Percentiles rank a stretch among this genome's conserved stretches.
These are phyloP conservation scores for Crocuta crocuta DNA, from an alignment of 2,113 vertebrate species.

Conservation along the genomic window DNA sequence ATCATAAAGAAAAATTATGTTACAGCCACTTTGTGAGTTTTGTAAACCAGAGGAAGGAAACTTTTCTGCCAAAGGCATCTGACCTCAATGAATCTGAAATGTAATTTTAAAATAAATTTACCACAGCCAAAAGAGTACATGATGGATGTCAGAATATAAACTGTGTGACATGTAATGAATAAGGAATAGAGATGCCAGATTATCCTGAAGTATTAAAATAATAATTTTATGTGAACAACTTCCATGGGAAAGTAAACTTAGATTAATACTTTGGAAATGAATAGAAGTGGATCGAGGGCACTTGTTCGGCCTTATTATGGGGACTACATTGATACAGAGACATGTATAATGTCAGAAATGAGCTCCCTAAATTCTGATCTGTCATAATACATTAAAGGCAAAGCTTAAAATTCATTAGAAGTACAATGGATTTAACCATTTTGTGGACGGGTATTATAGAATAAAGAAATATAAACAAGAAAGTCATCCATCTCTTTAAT, in stretches of 20 bases:
- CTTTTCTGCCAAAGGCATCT: not conserved
- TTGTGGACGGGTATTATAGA: not conserved
- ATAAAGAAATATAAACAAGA: not conserved
- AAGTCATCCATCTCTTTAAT: not conserved
- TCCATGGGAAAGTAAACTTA: not conserved
- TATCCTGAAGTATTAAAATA: constrained; percentile 42
- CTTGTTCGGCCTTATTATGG: not conserved
- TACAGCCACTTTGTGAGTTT: not conserved
- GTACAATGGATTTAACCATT: not conserved
- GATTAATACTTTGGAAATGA: not conserved
- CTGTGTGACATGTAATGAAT: not conserved
- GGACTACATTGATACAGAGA: not conserved
- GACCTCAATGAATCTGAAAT: constrained; percentile 55
- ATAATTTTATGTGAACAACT: not conserved
- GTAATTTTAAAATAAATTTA: constrained; percentile 48
- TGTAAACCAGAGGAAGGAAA: constrained; percentile 42
- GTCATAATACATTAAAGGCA: not conserved
- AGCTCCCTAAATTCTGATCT: not conserved
- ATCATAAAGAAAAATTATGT: constrained; percentile 28
- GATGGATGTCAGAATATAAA: constrained; percentile 39
- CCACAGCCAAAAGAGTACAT: not conserved
- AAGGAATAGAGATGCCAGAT: constrained; percentile 13
- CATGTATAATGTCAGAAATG: not conserved
- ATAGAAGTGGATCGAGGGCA: not conserved
- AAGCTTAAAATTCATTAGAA: not conserved